phyloP scores from a whole-genome alignment of 2,797 vertebrate genomes.

The Dendrocincla fuliginosa region DNA sequence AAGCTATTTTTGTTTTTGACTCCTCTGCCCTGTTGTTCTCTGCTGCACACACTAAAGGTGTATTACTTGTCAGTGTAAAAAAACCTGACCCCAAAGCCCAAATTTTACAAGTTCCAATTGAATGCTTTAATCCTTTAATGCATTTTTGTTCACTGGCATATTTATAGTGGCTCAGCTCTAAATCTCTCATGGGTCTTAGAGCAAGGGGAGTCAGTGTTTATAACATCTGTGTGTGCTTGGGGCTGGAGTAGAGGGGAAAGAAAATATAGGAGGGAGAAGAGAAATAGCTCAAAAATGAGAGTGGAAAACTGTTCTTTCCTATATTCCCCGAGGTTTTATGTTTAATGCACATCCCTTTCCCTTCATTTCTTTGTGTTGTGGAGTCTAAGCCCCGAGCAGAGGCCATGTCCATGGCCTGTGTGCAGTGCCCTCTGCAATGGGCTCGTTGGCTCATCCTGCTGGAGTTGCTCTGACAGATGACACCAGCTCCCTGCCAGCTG shows the following conservation, averaged over 20 bases:
- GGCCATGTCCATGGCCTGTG: fast-evolving
- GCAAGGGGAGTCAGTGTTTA: background rate
- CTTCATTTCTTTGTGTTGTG: background rate
- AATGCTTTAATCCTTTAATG: constrained; percentile 43
- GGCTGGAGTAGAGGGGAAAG: background rate
- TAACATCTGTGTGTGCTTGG: background rate
- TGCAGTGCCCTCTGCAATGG: background rate
- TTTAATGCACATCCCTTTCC: background rate
- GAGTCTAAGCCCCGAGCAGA: background rate
- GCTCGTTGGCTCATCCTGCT: background rate
- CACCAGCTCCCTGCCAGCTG: background rate
- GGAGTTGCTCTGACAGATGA: background rate
- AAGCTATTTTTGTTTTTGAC: constrained; percentile 40
- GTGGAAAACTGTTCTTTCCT: background rate
- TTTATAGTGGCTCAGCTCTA: constrained; percentile 31
- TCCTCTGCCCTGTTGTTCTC: constrained; percentile 5
- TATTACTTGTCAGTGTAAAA: background rate
- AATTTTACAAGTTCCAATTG: constrained; percentile 11
- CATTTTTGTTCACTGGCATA: constrained; percentile 37
- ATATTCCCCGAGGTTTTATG: background rate
- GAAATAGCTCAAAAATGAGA: background rate
- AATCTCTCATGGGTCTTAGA: background rate
- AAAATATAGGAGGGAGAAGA: background rate
- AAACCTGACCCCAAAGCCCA: background rate
- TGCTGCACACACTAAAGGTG: background rate